Conservation (phyloP, 1,140 invertebrate species). For the Trichonephila clavipes region DNA sequence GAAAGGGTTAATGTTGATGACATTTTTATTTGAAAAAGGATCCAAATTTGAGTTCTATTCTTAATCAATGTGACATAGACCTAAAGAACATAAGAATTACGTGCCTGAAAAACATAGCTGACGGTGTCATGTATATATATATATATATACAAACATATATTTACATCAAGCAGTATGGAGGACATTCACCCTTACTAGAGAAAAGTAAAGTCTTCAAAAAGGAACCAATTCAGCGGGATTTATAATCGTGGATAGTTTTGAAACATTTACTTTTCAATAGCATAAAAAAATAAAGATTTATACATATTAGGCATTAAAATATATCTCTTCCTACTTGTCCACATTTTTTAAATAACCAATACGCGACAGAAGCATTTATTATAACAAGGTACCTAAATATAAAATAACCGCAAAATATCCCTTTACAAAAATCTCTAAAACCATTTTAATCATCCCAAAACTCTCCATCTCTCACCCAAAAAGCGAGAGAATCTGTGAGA, state of each 20-base stretch:
- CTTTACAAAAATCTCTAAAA: neutral
- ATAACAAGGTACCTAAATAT: neutral
- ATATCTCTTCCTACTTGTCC: neutral
- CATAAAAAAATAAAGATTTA: too few relatives aligned
- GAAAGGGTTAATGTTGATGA: too few relatives aligned
- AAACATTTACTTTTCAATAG: neutral
- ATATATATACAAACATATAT: too few relatives aligned
- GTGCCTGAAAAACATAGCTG: too few relatives aligned
- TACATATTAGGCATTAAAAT: neutral
- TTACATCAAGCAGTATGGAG: too few relatives aligned
- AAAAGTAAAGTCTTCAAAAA: neutral
- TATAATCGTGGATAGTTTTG: neutral
- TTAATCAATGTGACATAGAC: too few relatives aligned
- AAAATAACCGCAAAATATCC: slow-evolving; percentile 12
- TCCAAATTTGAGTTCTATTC: too few relatives aligned
- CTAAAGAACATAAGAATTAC: too few relatives aligned
- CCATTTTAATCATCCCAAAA: neutral
- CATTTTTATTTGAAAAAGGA: too few relatives aligned
- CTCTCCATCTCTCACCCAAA: neutral
- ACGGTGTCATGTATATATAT: too few relatives aligned
- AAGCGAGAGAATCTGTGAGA: too few relatives aligned
- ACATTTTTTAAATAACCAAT: neutral
- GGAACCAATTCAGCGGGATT: neutral
- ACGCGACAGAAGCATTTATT: neutral
- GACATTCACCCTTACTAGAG: too few relatives aligned